phyloP scores from a whole-genome alignment of 2,888 invertebrate genomes.

The Tipula vernalis region DNA sequence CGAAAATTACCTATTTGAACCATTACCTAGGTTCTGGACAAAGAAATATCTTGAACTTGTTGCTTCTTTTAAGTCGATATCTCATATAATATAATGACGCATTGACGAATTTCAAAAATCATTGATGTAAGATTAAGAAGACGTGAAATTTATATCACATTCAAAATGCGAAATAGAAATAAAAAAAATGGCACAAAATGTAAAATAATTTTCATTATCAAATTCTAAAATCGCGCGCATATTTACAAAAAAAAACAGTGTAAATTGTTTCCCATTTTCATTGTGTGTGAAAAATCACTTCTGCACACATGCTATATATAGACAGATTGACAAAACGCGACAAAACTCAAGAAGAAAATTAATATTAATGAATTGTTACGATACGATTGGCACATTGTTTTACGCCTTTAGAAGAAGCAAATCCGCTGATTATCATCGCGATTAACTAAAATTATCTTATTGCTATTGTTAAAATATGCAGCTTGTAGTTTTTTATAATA shows the following conservation, averaged over 20 bases:
- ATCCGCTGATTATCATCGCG: background rate
- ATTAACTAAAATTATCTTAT: background rate
- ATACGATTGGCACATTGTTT: background rate
- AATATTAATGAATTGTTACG: background rate
- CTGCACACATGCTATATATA: background rate
- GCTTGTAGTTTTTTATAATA: slow-evolving; percentile 5
- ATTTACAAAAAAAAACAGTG: background rate
- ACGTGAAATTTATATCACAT: background rate
- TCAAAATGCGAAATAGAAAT: background rate
- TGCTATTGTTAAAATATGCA: background rate
- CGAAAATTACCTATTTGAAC: too few species aligned
- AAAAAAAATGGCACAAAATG: background rate
- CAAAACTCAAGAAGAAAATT: background rate
- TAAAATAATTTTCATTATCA: background rate
- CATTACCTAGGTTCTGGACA: too few species aligned
- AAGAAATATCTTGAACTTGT: too few species aligned
- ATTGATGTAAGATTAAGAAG: background rate
- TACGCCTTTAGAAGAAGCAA: background rate
- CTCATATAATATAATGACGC: background rate
- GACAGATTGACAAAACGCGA: background rate
- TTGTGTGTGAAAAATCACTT: background rate
- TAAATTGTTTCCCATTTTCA: background rate
- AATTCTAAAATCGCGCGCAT: background rate
- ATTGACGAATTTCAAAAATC: background rate
- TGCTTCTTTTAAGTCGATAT: too few species aligned